Conservation (phyloP, 2,888 invertebrate genomes). For the Acleris emargana region DNA sequence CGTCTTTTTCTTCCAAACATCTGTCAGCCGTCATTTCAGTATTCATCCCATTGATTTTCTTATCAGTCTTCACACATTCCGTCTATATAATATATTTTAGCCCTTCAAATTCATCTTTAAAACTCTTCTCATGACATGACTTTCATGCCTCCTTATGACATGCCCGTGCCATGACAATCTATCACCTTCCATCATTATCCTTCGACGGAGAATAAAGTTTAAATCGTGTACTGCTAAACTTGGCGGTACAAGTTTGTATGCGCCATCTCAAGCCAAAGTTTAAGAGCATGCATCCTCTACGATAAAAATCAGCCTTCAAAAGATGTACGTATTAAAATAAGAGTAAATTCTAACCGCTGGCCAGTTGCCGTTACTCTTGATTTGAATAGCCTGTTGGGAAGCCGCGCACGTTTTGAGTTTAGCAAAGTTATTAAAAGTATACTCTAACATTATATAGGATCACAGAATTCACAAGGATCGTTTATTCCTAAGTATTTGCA, state of each 20-base stretch:
- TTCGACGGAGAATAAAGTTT: conserved; percentile 10
- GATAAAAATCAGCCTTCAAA: conserved; percentile 17
- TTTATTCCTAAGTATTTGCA: conserved; percentile 17
- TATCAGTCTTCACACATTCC: too few relatives aligned
- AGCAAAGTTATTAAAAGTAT: conserved; percentile 35
- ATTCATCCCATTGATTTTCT: too few relatives aligned
- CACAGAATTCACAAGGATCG: conserved; percentile 1
- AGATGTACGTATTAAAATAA: conserved; percentile 22
- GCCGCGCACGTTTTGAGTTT: conserved; percentile 28
- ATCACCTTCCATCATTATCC: neutral
- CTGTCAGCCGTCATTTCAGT: too few relatives aligned
- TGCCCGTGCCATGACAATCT: too few relatives aligned
- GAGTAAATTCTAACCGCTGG: conserved; percentile 30
- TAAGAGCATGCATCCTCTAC: conserved; percentile 19
- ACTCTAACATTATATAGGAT: conserved; percentile 22
- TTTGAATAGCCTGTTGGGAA: conserved; percentile 21
- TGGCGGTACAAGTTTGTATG: conserved; percentile 4
- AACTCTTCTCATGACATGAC: too few relatives aligned
- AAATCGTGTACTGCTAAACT: conserved; percentile 5
- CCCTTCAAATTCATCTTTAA: too few relatives aligned
- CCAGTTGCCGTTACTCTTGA: conserved; percentile 20
- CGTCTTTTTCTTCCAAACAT: too few relatives aligned
- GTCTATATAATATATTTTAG: too few relatives aligned
- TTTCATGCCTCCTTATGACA: too few relatives aligned
- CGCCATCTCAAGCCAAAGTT: conserved; percentile 2